Percentiles rank a stretch among this genome's conserved stretches.
phyloP scores from a whole-genome alignment of 2,113 vertebrate genomes.

The Plecotus auritus region DNA sequence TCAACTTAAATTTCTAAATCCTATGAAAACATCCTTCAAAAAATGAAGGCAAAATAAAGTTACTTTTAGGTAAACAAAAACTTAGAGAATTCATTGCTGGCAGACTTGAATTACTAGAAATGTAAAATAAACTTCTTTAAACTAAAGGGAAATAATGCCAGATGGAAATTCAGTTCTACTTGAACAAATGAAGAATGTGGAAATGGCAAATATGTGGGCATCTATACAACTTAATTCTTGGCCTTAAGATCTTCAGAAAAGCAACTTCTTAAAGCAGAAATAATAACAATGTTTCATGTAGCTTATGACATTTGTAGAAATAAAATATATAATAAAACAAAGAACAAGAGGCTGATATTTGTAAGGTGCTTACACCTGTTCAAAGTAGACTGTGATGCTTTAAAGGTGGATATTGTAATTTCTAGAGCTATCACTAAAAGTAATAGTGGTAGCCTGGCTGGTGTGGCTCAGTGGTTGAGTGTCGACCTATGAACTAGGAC shows the following conservation, averaged over 20 bases:
- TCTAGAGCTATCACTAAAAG: neutral
- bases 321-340: neutral
- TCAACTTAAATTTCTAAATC: constrained; percentile 1
- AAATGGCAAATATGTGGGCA: neutral
- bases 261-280: neutral
- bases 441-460: neutral
- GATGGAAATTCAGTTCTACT: neutral
- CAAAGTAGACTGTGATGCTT: neutral
- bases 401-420: neutral
- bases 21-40: neutral
- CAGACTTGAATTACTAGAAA: neutral
- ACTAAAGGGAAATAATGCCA: neutral
- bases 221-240: neutral
- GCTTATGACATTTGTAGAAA: neutral
- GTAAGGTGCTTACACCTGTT: neutral
- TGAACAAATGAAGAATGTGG: neutral
- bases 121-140: neutral
- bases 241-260: neutral
- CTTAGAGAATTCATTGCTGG: neutral
- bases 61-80: constrained; percentile 5
- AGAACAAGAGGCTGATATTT: neutral
- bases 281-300: neutral
- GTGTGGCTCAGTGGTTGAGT: too few relatives aligned
- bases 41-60: neutral
- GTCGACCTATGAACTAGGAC: too few relatives aligned